Evolutionary conservation across 2,888 invertebrate genomes (phyloP).

Genomic region (Gryllus longicercus): DNA sequence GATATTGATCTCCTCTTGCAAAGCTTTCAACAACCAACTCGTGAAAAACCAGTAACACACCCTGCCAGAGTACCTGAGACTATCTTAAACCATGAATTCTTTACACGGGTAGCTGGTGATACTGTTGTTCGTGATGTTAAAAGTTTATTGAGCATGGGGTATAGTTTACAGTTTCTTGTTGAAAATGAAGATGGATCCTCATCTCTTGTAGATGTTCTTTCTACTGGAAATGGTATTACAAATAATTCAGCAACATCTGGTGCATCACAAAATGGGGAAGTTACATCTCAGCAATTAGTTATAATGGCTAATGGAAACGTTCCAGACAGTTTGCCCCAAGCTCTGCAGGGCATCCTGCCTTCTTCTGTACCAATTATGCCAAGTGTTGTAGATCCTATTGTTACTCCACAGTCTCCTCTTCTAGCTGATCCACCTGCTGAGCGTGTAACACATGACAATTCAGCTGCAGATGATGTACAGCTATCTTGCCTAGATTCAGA

Average conservation of each 20-base stretch:
- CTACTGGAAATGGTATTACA: neutral
- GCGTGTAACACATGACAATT: neutral
- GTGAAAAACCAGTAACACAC: neutral
- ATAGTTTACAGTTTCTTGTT: conserved; percentile 7
- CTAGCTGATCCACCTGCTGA: neutral
- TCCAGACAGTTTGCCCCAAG: neutral
- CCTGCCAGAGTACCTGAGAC: neutral
- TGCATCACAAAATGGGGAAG: neutral
- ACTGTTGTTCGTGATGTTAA: neutral
- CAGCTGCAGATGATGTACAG: neutral
- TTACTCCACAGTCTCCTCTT: neutral
- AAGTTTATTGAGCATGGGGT: conserved; percentile 9
- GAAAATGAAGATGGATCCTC: conserved; percentile 10
- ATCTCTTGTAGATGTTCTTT: neutral
- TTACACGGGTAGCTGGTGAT: neutral
- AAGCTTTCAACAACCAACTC: neutral
- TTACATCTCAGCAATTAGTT: neutral
- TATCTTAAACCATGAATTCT: neutral
- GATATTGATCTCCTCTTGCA: neutral
- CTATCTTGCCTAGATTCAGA: neutral
- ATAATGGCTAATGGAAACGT: conserved; percentile 17
- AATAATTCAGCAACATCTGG: neutral
- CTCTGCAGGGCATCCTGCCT: neutral
- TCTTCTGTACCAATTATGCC: neutral
- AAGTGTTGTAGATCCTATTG: neutral